These are phyloP conservation scores for Rhamnusium bicolor DNA, from an alignment of 2,888 invertebrate species.

Conservation along the genomic window DNA sequence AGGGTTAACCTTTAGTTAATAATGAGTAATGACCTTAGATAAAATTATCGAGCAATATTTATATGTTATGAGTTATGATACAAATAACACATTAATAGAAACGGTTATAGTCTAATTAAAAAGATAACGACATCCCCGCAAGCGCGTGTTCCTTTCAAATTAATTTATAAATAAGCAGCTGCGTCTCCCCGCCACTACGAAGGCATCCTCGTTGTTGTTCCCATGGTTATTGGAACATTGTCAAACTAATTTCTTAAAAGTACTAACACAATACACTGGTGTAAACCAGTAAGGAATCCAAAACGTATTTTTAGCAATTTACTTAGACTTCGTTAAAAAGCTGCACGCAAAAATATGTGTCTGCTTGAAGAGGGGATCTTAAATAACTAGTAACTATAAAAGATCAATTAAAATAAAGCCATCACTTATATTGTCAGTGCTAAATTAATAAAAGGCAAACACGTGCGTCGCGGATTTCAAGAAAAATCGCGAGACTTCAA, in stretches of 20 bases:
- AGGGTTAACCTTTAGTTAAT: too few species aligned
- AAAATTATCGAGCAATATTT: too few species aligned
- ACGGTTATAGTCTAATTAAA: background rate
- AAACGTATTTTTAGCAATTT: conserved; percentile 44
- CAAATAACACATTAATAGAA: background rate
- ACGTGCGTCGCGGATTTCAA: conserved; percentile 31
- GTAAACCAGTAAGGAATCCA: conserved; percentile 37
- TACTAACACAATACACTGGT: conserved; percentile 39
- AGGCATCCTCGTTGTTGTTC: background rate
- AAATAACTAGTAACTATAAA: conserved; percentile 8
- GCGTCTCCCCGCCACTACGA: background rate
- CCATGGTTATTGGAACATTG: conserved; percentile 48
- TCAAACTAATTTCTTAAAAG: conserved; percentile 48
- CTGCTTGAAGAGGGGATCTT: background rate
- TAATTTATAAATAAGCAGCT: background rate
- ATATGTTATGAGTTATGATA: too few species aligned
- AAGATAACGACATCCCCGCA: background rate
- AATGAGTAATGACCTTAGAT: too few species aligned
- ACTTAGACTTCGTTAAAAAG: conserved; percentile 33
- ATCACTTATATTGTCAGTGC: conserved; percentile 11
- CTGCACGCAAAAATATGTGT: background rate
- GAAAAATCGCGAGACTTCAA: conserved; percentile 45
- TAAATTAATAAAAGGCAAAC: conserved; percentile 1
- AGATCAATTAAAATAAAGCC: conserved; percentile 32
- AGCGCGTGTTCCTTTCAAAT: background rate